A percentile compares a stretch with the other conserved stretches of the same genome.
Evolutionary conservation across 2,113 vertebrate species (phyloP).

Genomic region (Platysteira castanea): DNA sequence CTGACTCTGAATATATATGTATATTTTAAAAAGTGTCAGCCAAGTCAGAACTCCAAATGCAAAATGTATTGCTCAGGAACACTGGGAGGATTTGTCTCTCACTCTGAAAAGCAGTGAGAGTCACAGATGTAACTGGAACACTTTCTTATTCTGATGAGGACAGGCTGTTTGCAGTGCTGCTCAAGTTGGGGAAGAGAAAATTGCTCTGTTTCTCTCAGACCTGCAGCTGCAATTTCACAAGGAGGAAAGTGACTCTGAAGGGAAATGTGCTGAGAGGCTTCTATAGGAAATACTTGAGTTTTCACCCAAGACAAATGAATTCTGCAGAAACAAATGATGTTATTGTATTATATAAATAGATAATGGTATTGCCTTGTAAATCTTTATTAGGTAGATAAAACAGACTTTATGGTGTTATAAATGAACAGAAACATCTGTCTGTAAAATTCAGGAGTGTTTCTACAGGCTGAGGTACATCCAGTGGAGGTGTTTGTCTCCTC

Average conservation of each 20-base stretch:
- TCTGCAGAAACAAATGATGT: neutral
- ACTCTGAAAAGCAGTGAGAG: neutral
- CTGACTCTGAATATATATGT: slow-evolving; percentile 23
- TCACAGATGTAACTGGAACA: neutral
- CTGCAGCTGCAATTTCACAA: neutral
- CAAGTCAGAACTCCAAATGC: slow-evolving; percentile 39
- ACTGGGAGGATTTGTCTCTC: slow-evolving; percentile 32
- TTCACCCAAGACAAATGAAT: neutral
- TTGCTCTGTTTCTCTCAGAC: neutral
- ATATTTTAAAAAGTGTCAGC: slow-evolving; percentile 28
- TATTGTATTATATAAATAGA: neutral
- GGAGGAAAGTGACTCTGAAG: neutral
- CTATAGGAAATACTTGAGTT: neutral
- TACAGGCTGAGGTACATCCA: neutral
- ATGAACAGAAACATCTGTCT: neutral
- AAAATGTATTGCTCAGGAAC: slow-evolving; percentile 35
- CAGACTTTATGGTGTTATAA: neutral
- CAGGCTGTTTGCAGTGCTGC: neutral
- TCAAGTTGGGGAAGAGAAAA: neutral
- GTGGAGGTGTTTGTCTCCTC: neutral
- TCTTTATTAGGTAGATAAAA: neutral
- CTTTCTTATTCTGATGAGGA: neutral
- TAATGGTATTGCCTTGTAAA: slow-evolving; percentile 9
- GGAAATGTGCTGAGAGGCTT: neutral
- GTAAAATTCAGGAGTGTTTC: neutral